Conservation (phyloP, 2,113 vertebrate species). For the Tupaia chinensis region DNA sequence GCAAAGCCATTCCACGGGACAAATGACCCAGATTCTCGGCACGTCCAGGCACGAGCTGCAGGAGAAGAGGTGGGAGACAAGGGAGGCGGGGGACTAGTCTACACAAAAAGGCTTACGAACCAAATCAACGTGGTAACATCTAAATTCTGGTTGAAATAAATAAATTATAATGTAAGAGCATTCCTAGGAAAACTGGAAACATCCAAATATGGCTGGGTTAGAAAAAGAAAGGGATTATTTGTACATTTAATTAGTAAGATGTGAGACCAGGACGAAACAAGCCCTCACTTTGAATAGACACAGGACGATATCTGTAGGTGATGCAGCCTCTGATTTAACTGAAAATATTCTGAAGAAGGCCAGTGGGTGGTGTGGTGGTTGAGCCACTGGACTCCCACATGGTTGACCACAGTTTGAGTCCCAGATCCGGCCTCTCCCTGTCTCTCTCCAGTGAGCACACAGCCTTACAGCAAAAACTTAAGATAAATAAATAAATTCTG, state of each 20-base stretch:
- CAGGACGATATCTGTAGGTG: not conserved
- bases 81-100: not conserved
- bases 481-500: too few relatives aligned
- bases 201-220: not conserved
- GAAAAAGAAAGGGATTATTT: not conserved
- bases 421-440: too few relatives aligned
- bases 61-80: too few relatives aligned
- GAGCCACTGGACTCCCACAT: too few relatives aligned
- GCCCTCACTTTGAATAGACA: not conserved
- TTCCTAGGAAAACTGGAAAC: not conserved
- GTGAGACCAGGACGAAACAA: not conserved
- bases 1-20: not conserved
- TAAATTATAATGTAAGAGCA: not conserved
- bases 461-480: too few relatives aligned
- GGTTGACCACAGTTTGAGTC: too few relatives aligned
- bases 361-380: too few relatives aligned
- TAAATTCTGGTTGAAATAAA: not conserved
- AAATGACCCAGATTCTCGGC: not conserved
- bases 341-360: not conserved
- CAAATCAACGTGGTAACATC: not conserved
- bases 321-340: not conserved
- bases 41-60: not conserved
- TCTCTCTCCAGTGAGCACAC: too few relatives aligned
- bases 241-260: not conserved
- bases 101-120: not conserved